Evolutionary conservation across 2,797 vertebrate species (phyloP), one percentile per base, ranked within the genome.

Genomic region (Epinephelus awoara): DNA sequence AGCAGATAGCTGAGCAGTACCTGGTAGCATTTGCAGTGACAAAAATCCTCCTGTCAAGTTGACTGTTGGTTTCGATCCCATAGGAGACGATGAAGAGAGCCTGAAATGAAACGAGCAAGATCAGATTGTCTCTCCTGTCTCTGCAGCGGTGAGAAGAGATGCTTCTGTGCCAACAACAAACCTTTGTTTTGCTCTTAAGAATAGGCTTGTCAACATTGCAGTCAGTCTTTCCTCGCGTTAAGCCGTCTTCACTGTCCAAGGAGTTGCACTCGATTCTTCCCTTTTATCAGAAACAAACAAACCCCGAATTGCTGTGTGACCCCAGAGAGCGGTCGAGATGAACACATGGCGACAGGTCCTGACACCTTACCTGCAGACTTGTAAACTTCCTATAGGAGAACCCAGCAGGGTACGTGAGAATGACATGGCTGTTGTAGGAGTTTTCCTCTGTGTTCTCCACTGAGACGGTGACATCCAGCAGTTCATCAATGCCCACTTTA

Each of bases 371-470:
- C 95, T 96, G 89, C 40, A 88, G 27, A 12, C 5, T 1, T 0
- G 88, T 91, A 34, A 89, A 70, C 69, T 82, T 95, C 73, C 96
- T 94, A 77, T 83, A 97, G n/a, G 96, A 97, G 59, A 97, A 85
- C 17, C 91, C 95, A 0, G 78, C 40, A 0, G 97, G 96, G 77
- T 96, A 95, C 0, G 82, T 91, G 50, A 97, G 90, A n/a, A 78
- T 71, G n/a, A 95, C 85, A 0, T 3, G 80, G 9, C 92, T 95
- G 75, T 94, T 88, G 55, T 96, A 97, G 9, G 97, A 96, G 85
- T 97, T 94, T 85, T 98, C 97, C 0, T 86, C 96, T 0, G 62
- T 83, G 75, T 97, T 98, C 77, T 89, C 90, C 77, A 97, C 78
- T 0, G 88, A 94, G 19, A 96, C 85, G 0, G 83, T 96, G 56